Conservation (phyloP, 2,888 invertebrate genomes). For the Tetragnatha montana region DNA sequence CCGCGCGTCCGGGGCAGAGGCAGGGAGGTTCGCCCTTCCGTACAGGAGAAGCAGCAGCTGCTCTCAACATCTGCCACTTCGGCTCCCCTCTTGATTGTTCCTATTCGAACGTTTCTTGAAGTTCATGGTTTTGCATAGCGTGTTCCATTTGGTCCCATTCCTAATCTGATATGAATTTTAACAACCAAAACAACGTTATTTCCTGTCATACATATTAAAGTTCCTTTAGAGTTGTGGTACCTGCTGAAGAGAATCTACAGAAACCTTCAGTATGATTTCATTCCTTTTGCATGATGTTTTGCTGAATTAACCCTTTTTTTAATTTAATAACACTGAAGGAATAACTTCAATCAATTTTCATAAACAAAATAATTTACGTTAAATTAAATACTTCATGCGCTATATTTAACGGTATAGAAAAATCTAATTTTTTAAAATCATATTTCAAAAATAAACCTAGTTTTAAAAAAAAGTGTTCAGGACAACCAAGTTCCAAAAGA, state of each 20-base stretch:
- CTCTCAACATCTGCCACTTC: constrained; percentile 76
- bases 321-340: too few relatives aligned
- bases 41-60: constrained; percentile 49
- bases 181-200: not conserved
- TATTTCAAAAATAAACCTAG: too few relatives aligned
- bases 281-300: too few relatives aligned
- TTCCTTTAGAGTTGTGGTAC: not conserved
- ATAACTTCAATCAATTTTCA: too few relatives aligned
- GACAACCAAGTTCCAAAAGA: too few relatives aligned
- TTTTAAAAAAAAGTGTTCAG: too few relatives aligned
- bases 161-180: not conserved
- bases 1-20: constrained; percentile 18
- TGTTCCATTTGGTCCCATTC: not conserved
- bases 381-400: too few relatives aligned
- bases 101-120: constrained; percentile 2
- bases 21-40: not conserved
- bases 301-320: too few relatives aligned
- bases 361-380: too few relatives aligned
- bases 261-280: too few relatives aligned
- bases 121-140: constrained; percentile 4
- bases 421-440: too few relatives aligned
- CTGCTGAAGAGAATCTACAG: not conserved
- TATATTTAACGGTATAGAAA: too few relatives aligned
- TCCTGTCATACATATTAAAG: not conserved
- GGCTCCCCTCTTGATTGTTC: constrained; percentile 1